phyloP scores from a whole-genome alignment of 2,113 vertebrate species.

The Tyrannus savana region DNA sequence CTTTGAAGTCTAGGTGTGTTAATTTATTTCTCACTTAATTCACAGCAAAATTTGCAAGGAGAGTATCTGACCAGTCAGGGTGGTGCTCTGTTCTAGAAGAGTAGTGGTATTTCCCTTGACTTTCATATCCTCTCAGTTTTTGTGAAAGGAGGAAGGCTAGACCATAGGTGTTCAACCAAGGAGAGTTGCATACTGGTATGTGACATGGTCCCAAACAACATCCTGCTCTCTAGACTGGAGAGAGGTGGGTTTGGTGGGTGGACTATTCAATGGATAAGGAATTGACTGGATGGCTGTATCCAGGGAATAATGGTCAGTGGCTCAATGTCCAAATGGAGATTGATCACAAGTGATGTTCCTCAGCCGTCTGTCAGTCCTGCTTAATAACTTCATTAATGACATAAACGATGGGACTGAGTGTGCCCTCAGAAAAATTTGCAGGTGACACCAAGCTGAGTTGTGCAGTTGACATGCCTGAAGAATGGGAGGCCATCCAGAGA shows the following conservation, averaged over 20 bases:
- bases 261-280: background rate
- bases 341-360: background rate
- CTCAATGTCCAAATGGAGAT: background rate
- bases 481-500: background rate
- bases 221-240: background rate
- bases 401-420: background rate
- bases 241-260: background rate
- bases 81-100: background rate
- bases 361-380: background rate
- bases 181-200: background rate
- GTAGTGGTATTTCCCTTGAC: background rate
- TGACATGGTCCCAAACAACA: accelerated
- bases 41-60: background rate
- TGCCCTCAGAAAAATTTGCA: background rate
- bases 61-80: background rate
- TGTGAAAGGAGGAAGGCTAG: background rate
- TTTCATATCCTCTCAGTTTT: background rate
- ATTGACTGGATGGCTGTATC: background rate
- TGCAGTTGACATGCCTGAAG: accelerated
- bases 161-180: background rate
- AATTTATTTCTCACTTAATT: background rate
- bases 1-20: background rate
- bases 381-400: background rate
- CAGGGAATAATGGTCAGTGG: background rate
- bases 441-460: background rate